Evolutionary conservation across 2,888 invertebrate genomes (phyloP), one percentile per base, ranked within the genome.

Genomic region (Synergus itoensis): DNA sequence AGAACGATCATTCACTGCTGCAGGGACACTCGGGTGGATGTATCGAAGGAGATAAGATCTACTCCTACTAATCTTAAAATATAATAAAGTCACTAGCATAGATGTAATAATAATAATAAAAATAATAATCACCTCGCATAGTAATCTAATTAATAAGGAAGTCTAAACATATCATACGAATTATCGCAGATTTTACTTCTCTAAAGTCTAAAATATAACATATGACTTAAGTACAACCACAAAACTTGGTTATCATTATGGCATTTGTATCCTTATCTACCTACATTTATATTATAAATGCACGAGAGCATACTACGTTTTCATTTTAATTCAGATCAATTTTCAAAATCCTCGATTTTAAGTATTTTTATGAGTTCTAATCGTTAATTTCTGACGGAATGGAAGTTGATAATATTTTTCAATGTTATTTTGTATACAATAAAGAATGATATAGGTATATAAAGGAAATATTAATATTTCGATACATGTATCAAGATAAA

Each of bases 141-240:
- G 8, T 69, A 16, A 60, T 64, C 77, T 69, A 16, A 60, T 64
- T 76, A 28, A 81, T 77, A 81, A 82, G 82, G 83, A 80, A 84
- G 83, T 84, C 81, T 69, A 67, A 83, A 84, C 12, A 53, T 60
- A 83, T 83, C 81, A 78, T 79, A 83, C 79, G 81, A 82, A 64
- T 80, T 83, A 81, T 79, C 81, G 82, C 84, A 84, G 62, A 81
- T 81, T 81, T 86, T 83, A 79, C 63, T 75, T 81, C 3, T 65
- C 82, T 89, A 89, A 86, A 83, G 81, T 83, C 86, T 89, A 89
- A 86, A 87, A 82, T 88, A 89, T 89, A 89, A 90, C 88, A 87
- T 91, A 92, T 92, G 92, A 92, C 92, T 92, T 91, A 92, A 92
- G 90, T 92, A 91, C 90, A 91, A 92, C 92, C 91, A 92, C 89